These are phyloP conservation scores for Ischnus inquisitorius DNA, from an alignment of 2,888 invertebrate genomes.

Conservation along the genomic window DNA sequence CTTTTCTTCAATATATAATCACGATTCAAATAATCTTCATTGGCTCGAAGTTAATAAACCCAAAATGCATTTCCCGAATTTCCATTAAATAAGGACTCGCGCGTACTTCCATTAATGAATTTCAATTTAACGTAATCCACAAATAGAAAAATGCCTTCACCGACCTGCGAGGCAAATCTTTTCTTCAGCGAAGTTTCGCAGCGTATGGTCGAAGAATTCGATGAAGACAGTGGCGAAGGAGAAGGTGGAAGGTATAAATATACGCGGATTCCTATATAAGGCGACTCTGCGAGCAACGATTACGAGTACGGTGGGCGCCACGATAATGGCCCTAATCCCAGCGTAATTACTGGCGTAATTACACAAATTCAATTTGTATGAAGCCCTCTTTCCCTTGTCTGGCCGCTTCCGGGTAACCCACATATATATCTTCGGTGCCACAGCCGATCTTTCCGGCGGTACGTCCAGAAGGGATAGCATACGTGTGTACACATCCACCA, in stretches of 20 bases:
- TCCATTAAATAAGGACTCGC: not conserved
- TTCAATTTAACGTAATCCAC: slow-evolving; percentile 7
- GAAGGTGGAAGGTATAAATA: slow-evolving; percentile 19
- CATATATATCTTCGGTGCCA: slow-evolving; percentile 75
- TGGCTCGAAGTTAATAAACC: not conserved
- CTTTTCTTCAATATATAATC: not conserved
- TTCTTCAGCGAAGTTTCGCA: not conserved
- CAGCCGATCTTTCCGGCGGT: slow-evolving; percentile 56
- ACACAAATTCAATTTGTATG: slow-evolving; percentile 84
- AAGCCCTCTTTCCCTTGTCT: slow-evolving; percentile 71
- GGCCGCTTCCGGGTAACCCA: slow-evolving; percentile 77
- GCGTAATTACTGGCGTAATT: slow-evolving; percentile 83
- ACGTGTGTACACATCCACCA: slow-evolving; percentile 6
- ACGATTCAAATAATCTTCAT: not conserved
- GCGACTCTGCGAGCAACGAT: slow-evolving; percentile 58
- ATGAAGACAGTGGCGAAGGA: not conserved
- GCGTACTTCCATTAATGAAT: not conserved
- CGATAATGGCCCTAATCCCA: slow-evolving; percentile 82
- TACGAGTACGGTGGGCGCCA: slow-evolving; percentile 69
- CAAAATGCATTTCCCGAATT: not conserved
- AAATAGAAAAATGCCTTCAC: not conserved
- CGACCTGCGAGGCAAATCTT: slow-evolving; percentile 1
- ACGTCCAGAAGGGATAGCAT: slow-evolving; percentile 21
- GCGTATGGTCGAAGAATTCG: slow-evolving; percentile 1
- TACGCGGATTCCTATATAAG: slow-evolving; percentile 50